Evolutionary conservation across 1,140 invertebrate species (phyloP).

Genomic region (Aphis gossypii): DNA sequence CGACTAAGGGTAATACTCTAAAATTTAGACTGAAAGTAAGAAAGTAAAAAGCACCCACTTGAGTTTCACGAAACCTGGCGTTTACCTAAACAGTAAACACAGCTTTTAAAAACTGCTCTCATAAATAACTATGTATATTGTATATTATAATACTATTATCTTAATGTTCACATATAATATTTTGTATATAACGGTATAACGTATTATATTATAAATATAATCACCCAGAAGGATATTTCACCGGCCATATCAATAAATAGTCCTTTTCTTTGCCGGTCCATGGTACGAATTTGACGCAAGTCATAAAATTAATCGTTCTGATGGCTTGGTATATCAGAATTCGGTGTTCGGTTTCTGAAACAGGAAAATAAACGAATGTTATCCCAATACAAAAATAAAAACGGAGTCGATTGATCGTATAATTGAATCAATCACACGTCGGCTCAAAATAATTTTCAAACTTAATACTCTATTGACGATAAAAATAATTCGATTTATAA

Average conservation of each 20-base stretch:
- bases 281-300: conserved; percentile 71
- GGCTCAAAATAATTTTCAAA: neutral
- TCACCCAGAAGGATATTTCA: conserved; percentile 70
- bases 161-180: too few relatives aligned
- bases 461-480: neutral
- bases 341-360: conserved; percentile 68
- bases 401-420: neutral
- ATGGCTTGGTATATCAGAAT: conserved; percentile 71
- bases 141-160: too few relatives aligned
- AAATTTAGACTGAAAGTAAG: too few relatives aligned
- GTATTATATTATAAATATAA: conserved; percentile 25
- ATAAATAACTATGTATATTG: too few relatives aligned
- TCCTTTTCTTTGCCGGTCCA: conserved; percentile 71
- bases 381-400: neutral
- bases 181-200: neutral
- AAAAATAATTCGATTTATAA: neutral
- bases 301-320: conserved; percentile 70
- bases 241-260: conserved; percentile 72
- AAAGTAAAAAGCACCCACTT: too few relatives aligned
- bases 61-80: too few relatives aligned
- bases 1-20: too few relatives aligned
- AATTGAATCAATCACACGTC: neutral
- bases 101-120: too few relatives aligned
- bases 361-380: neutral
- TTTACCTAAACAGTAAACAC: too few relatives aligned